Evolutionary conservation across 2,797 vertebrate genomes (phyloP).

Genomic region (Erethizon dorsatum): DNA sequence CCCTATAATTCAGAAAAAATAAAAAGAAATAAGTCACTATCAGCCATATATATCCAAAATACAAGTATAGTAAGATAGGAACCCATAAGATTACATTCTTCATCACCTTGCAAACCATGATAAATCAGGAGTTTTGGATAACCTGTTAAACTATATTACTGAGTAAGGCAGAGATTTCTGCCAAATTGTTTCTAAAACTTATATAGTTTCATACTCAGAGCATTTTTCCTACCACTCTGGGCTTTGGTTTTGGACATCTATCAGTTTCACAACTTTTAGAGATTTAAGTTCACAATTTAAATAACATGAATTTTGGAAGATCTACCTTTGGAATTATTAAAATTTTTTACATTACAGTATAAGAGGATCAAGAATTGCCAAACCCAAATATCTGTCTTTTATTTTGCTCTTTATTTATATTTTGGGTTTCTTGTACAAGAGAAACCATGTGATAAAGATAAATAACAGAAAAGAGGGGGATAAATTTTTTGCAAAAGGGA

Average conservation of each 20-base stretch:
- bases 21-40: slow-evolving; percentile 71
- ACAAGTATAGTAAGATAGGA: slow-evolving; percentile 58
- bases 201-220: background rate
- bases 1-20: slow-evolving; percentile 91
- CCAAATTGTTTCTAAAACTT: background rate
- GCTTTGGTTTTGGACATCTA: slow-evolving; percentile 53
- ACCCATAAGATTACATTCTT: background rate
- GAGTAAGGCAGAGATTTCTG: background rate
- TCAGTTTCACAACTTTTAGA: slow-evolving; percentile 40
- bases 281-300: slow-evolving; percentile 49
- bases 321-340: background rate
- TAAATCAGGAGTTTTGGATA: background rate
- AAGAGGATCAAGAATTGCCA: background rate
- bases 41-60: slow-evolving; percentile 12
- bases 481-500: background rate
- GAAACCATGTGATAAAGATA: background rate
- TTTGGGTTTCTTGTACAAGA: background rate
- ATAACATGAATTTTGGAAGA: slow-evolving; percentile 17
- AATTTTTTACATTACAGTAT: background rate
- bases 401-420: background rate
- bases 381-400: background rate
- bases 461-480: background rate
- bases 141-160: background rate
- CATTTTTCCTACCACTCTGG: slow-evolving; percentile 3
- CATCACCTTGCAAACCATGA: background rate